Evolutionary conservation across 2,888 invertebrate genomes (phyloP), one percentile per base, ranked within the genome.

Genomic region (Aethes cnicana): DNA sequence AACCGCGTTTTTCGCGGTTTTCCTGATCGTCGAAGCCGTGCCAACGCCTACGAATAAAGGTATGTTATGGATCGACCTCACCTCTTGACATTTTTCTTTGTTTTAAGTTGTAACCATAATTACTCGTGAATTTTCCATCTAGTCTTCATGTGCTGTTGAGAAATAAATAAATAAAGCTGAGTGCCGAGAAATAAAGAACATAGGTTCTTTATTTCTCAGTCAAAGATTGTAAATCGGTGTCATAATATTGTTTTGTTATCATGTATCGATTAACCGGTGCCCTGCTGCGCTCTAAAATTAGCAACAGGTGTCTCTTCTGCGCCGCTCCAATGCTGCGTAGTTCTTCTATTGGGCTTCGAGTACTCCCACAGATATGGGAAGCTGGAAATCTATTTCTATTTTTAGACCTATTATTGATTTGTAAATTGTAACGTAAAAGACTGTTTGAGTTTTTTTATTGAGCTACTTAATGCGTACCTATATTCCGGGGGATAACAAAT

Each of bases 1-100:
- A 23, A 81, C 87, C 86, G 88, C 87, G 79, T 63, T 84, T 20
- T 73, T 78, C 77, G 87, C 88, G 86, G 85, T 85, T 58, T 63
- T 84, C 32, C 61, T 81, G 53, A 62, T 78, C 39, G 70, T 71
- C 52, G 73, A 76, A 46, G 87, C 82, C 25, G 72, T 84, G 42
- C 87, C 89, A 26, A 80, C 88, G 52, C 83, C 87, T 56, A 72
- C 80, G 59, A 79, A 77, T 64, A 84, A 88, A 81, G 88, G 88
- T 88, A 76, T 59, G 68, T 57, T 53, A 23, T 18, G 47, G 21
- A 8, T 11, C 8, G 9, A 37, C 47, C 47, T 35, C 48, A 55
- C 39, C 54, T 52, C 23, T 56, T 39, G 12, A 39, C 55, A 6
- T 33, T 30, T 28, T n/a, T n/a, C n/a, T n/a, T n/a, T n/a, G n/a